A percentile compares a stretch with the other conserved stretches of the same genome.
Conservation (phyloP, 35 echinoderm and acorn worm species). For the Anneissia japonica region DNA sequence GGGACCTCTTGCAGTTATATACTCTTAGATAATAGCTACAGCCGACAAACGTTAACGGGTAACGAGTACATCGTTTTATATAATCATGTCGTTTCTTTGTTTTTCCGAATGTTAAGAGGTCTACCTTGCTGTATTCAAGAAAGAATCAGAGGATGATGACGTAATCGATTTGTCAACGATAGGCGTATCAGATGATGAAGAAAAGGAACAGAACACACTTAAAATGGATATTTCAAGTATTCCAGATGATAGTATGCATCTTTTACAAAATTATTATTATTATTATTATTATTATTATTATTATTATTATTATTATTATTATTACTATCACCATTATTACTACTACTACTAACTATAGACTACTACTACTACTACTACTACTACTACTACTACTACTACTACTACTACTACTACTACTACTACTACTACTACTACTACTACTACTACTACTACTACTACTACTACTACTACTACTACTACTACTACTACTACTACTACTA, state of each 20-base stretch:
- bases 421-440: slow-evolving; percentile 24
- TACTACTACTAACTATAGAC: slow-evolving; percentile 8
- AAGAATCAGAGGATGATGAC: background rate
- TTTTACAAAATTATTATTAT: background rate
- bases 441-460: slow-evolving; percentile 23
- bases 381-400: slow-evolving; percentile 8
- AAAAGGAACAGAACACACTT: background rate
- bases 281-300: background rate
- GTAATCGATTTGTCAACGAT: background rate
- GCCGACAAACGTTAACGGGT: too few relatives aligned
- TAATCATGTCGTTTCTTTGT: too few relatives aligned
- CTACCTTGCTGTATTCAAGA: background rate
- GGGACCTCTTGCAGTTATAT: too few relatives aligned
- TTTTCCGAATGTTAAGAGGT: background rate
- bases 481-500: slow-evolving; percentile 9
- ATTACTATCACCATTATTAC: background rate
- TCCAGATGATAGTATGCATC: background rate
- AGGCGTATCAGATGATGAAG: background rate
- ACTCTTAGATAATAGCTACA: too few relatives aligned
- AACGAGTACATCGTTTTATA: background rate
- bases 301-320: background rate
- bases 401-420: background rate
- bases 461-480: slow-evolving; percentile 23
- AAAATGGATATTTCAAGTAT: background rate
- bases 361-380: slow-evolving; percentile 21